phyloP scores from a whole-genome alignment of 2,113 vertebrate genomes.

The Isurus oxyrinchus region DNA sequence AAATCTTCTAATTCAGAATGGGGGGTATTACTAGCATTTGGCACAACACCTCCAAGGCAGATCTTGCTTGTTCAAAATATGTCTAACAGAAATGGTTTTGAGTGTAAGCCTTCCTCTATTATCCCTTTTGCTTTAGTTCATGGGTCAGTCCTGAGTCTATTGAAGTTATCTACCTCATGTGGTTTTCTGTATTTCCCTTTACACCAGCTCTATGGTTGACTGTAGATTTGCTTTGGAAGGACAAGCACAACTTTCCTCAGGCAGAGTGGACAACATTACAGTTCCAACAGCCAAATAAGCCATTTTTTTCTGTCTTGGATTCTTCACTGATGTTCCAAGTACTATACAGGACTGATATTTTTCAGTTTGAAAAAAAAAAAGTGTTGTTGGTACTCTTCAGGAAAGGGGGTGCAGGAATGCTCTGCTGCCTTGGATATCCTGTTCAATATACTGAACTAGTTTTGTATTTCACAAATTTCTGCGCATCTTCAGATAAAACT shows the following conservation, averaged over 20 bases:
- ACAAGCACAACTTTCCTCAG: not conserved
- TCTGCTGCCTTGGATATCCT: not conserved
- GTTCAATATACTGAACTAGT: not conserved
- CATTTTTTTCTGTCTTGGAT: not conserved
- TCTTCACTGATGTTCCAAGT: not conserved
- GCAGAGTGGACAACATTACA: not conserved
- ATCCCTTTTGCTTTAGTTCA: not conserved
- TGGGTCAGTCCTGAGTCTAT: not conserved
- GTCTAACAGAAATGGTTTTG: not conserved
- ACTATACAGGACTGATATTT: not conserved
- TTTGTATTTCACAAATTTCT: conserved; percentile 13
- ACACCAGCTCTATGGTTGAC: not conserved
- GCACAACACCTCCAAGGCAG: not conserved
- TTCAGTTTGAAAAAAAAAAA: not conserved
- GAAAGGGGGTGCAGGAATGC: not conserved
- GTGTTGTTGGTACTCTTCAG: not conserved
- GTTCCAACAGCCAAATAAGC: not conserved
- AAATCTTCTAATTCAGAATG: not conserved
- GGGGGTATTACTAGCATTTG: not conserved
- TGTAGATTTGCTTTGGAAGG: not conserved
- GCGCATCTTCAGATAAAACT: not conserved
- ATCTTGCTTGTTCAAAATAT: not conserved
- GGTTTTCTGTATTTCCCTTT: not conserved
- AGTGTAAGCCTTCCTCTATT: not conserved
- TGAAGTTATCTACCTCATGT: not conserved